phyloP scores from a whole-genome alignment of 2,113 vertebrate species.

The Eudyptes chrysolophus region DNA sequence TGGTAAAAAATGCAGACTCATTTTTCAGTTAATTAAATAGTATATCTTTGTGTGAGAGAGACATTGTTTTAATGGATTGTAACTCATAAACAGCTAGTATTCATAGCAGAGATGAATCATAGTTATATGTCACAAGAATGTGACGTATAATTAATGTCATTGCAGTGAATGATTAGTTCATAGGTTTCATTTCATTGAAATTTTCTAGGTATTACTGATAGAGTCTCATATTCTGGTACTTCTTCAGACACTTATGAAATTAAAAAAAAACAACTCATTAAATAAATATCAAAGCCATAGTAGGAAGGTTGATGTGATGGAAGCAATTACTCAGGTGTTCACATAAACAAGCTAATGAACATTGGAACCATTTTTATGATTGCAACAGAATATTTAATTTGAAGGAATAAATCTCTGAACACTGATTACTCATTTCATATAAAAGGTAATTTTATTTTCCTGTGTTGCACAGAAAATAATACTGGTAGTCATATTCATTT shows the following conservation, averaged over 20 bases:
- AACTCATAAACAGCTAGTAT: background rate
- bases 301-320: background rate
- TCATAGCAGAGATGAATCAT: background rate
- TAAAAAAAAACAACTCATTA: background rate
- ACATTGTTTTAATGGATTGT: background rate
- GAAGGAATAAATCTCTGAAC: background rate
- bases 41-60: background rate
- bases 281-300: background rate
- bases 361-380: background rate
- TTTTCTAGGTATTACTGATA: background rate
- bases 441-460: background rate
- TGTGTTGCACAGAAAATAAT: background rate
- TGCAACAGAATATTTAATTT: background rate
- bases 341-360: background rate
- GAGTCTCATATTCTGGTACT: background rate
- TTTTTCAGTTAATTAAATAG: background rate
- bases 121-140: background rate
- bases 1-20: background rate
- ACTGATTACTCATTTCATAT: background rate
- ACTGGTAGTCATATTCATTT: background rate
- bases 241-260: background rate
- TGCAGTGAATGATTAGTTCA: background rate
- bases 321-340: background rate
- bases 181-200: background rate
- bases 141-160: background rate